phyloP scores from a whole-genome alignment of 2,888 invertebrate species.

The Tetragnatha montana region DNA sequence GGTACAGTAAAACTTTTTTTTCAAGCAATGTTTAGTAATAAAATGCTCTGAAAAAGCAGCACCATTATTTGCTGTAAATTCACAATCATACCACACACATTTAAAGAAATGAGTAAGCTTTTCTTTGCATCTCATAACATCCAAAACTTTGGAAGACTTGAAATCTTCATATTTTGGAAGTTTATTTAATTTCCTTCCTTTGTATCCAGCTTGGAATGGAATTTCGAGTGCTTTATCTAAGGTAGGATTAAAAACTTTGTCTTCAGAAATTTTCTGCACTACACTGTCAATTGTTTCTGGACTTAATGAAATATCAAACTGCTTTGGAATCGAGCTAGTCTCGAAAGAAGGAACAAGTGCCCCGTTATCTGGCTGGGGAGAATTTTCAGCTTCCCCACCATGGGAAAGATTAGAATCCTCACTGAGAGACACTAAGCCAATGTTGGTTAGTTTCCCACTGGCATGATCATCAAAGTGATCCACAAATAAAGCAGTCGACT shows the following conservation, averaged over 20 bases:
- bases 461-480: slow-evolving; percentile 61
- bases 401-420: too few species aligned
- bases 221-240: slow-evolving; percentile 29
- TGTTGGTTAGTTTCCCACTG: slow-evolving; percentile 5
- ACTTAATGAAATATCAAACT: not conserved
- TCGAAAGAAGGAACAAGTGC: not conserved
- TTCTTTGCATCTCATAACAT: slow-evolving; percentile 30
- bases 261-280: slow-evolving; percentile 21
- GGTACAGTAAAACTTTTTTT: slow-evolving; percentile 35
- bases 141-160: slow-evolving; percentile 51
- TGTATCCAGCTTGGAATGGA: slow-evolving; percentile 58
- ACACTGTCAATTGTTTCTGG: slow-evolving; percentile 4
- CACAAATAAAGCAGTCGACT: slow-evolving; percentile 44
- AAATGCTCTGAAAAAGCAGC: slow-evolving; percentile 33
- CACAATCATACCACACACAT: slow-evolving; percentile 48
- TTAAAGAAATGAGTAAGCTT: slow-evolving; percentile 62
- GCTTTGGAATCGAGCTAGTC: not conserved
- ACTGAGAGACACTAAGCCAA: too few species aligned
- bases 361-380: not conserved
- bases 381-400: not conserved
- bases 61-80: slow-evolving; percentile 34
- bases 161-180: slow-evolving; percentile 50
- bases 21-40: slow-evolving; percentile 8
- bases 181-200: slow-evolving; percentile 15
- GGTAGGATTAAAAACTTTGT: slow-evolving; percentile 16